Evolutionary conservation across 2,797 vertebrate genomes (phyloP), one percentile per base, ranked within the genome.

Genomic region (Tachyglossus aculeatus): DNA sequence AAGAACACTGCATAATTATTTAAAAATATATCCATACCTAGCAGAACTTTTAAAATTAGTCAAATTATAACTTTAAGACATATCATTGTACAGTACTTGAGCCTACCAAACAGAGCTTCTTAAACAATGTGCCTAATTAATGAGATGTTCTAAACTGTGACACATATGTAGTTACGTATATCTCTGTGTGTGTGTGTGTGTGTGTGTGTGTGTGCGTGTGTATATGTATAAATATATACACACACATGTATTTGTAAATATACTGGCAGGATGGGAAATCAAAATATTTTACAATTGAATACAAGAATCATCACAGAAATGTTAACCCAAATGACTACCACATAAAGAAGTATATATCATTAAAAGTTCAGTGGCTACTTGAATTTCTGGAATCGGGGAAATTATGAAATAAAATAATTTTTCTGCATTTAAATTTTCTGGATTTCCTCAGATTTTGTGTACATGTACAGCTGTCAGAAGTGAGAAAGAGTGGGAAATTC

Each of bases 341-440:
- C 80, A 86, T 66, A 78, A 86, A 83, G 78, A 74, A 87, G 85
- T 86, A 47, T 60, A 80, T 85, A 86, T 66, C 73, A 82, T 86
- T 77, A 87, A 80, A 88, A 64, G 79, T 85, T 81, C 65, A 85
- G 75, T 77, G 82, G 52, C 18, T 31, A 48, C 27, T 19, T 31
- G 27, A 31, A 78, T n/a, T 73, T 75, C 75, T 29, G 85, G 83
- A 85, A 61, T 73, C 80, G 67, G 78, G 63, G 51, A 75, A 82
- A 80, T 80, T 82, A 84, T 58, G 55, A 61, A 67, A 82, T 80
- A 81, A 72, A 86, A 64, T 84, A 56, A 77, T 61, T 77, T 41
- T 45, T 50, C 48, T 69, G 31, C 51, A 83, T 77, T 78, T 70
- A 41, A 56, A 4, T 48, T 81, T 80, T 81, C 43, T 68, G 51